Evolutionary conservation across 2,888 invertebrate genomes (phyloP).

Genomic region (Oscheius myriophilus): DNA sequence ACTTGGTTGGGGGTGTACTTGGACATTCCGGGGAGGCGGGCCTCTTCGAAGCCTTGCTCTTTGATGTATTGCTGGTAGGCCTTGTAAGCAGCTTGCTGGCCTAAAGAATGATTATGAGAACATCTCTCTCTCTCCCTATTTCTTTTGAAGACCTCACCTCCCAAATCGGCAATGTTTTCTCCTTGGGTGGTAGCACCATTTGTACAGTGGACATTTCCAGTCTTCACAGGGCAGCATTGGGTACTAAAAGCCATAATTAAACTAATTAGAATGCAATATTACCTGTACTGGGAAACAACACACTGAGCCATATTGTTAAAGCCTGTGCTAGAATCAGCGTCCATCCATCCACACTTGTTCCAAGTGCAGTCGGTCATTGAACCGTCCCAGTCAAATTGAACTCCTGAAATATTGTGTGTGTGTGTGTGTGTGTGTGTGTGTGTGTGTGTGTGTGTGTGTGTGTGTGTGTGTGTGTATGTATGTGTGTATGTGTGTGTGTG

Average conservation of each 20-base stretch:
- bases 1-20: conserved; percentile 65
- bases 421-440: too few relatives aligned
- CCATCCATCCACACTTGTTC: conserved; percentile 61
- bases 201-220: conserved; percentile 66
- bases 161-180: conserved; percentile 67
- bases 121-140: too few relatives aligned
- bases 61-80: conserved; percentile 56
- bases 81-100: conserved; percentile 61
- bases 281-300: conserved; percentile 56
- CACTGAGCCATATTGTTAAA: conserved; percentile 67
- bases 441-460: too few relatives aligned
- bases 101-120: conserved; percentile 15
- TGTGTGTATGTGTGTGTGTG: too few relatives aligned
- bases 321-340: conserved; percentile 50
- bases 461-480: too few relatives aligned
- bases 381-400: conserved; percentile 64
- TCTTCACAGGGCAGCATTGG: conserved; percentile 64
- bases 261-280: too few relatives aligned
- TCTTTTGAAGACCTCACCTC: conserved; percentile 38
- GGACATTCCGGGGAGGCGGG: conserved; percentile 56
- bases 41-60: too few relatives aligned
- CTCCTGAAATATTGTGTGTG: conserved; percentile 40
- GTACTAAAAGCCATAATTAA: too few relatives aligned
- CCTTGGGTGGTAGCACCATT: conserved; percentile 66
- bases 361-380: conserved; percentile 54